phyloP scores from a whole-genome alignment of 1,140 invertebrate species.

The Arion vulgaris region DNA sequence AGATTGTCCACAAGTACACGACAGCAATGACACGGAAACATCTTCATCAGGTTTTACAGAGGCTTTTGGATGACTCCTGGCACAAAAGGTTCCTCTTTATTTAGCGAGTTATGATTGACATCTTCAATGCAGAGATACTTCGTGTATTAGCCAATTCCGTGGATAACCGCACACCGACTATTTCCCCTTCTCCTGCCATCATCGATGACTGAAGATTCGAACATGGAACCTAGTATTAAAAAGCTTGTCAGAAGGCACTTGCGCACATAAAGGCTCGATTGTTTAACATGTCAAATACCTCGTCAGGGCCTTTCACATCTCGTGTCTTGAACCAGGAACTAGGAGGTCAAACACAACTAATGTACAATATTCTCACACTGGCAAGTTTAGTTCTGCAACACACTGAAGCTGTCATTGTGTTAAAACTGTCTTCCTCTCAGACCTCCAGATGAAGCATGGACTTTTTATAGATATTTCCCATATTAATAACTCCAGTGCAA shows the following conservation, averaged over 20 bases:
- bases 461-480: background rate
- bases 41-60: background rate
- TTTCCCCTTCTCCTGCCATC: background rate
- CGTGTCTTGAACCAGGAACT: slow-evolving; percentile 23
- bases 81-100: background rate
- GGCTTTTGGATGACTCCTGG: background rate
- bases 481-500: no score
- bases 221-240: slow-evolving; percentile 30
- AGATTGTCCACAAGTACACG: background rate
- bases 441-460: background rate
- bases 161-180: background rate
- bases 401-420: slow-evolving; percentile 28
- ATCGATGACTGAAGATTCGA: background rate
- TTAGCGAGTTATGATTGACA: background rate
- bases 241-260: slow-evolving; percentile 23
- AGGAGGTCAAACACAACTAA: slow-evolving; percentile 14
- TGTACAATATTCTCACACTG: background rate
- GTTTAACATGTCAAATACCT: slow-evolving; percentile 19
- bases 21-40: background rate
- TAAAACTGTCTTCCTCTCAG: background rate
- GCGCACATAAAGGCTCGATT: slow-evolving; percentile 2
- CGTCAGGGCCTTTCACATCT: background rate
- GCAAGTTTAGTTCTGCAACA: background rate
- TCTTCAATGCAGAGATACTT: background rate
- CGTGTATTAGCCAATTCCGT: slow-evolving; percentile 2